These are phyloP conservation scores for Melanogrammus aeglefinus DNA, from an alignment of 2,797 vertebrate genomes.

Conservation along the genomic window DNA sequence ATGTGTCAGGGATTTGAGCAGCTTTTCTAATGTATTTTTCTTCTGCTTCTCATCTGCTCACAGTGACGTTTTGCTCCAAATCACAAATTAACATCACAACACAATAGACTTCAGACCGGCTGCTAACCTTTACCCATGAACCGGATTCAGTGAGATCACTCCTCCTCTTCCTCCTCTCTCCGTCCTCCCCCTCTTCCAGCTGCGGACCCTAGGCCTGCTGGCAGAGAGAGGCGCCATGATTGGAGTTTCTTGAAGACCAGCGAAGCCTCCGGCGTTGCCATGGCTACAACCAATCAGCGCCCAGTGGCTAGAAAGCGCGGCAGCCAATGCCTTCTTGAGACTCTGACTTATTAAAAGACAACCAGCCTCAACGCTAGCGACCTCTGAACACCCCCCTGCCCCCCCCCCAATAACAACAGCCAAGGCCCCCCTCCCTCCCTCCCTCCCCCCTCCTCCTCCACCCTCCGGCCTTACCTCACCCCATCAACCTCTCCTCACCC, in stretches of 20 bases:
- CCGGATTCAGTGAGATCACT: not conserved
- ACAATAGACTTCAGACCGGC: not conserved
- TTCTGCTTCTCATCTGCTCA: not conserved
- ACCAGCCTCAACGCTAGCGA: conserved; percentile 60
- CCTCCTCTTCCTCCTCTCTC: not conserved
- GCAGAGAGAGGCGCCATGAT: conserved; percentile 61
- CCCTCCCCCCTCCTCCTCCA: conserved; percentile 13
- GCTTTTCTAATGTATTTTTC: not conserved
- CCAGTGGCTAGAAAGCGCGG: conserved; percentile 53
- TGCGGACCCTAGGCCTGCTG: conserved; percentile 71
- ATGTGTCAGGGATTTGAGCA: not conserved
- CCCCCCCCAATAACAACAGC: conserved; percentile 53
- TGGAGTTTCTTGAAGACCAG: conserved; percentile 64
- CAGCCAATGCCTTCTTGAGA: conserved; percentile 59
- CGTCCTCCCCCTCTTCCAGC: conserved; percentile 59
- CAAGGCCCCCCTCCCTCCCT: conserved; percentile 34
- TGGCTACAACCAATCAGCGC: conserved; percentile 46
- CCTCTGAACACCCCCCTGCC: conserved; percentile 60
- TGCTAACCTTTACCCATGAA: not conserved
- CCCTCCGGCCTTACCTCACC: conserved; percentile 37
- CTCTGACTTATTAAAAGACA: conserved; percentile 46
- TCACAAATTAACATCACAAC: not conserved
- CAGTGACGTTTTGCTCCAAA: not conserved
- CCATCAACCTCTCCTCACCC: conserved; percentile 30
- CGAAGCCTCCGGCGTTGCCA: conserved; percentile 34